A percentile compares a stretch with the other conserved stretches of the same genome.
Conservation (phyloP, 2,888 invertebrate genomes). For the Eupithecia dodoneata region DNA sequence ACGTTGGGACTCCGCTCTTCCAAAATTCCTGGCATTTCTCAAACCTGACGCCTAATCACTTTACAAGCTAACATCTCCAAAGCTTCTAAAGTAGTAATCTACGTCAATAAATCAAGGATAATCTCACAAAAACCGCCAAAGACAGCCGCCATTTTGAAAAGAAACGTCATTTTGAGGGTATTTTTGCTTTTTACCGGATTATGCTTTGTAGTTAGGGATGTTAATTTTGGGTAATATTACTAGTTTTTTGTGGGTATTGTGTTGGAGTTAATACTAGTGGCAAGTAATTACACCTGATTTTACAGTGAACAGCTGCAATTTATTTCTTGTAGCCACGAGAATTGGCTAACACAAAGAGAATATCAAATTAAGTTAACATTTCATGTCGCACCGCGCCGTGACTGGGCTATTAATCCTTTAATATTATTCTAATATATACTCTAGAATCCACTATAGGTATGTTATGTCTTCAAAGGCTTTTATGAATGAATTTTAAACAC, state of each 20-base stretch:
- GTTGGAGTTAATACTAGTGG: not conserved
- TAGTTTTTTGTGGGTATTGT: not conserved
- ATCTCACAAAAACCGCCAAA: constrained; percentile 7
- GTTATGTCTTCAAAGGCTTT: too few relatives aligned
- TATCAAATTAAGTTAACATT: too few relatives aligned
- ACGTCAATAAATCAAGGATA: constrained; percentile 9
- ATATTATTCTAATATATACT: too few relatives aligned
- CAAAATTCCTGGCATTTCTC: not conserved
- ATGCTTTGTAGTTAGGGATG: not conserved
- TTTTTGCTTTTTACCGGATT: not conserved
- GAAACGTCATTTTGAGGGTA: constrained; percentile 5
- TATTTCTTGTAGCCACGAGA: not conserved
- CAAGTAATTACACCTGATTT: not conserved
- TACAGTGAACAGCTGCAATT: not conserved
- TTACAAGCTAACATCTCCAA: not conserved
- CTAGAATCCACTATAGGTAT: too few relatives aligned
- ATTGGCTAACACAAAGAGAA: too few relatives aligned
- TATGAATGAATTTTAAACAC: too few relatives aligned
- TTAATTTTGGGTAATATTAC: constrained; percentile 6
- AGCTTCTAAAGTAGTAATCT: not conserved
- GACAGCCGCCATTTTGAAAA: constrained; percentile 12
- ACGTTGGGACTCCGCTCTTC: not conserved
- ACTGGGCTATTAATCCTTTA: too few relatives aligned
- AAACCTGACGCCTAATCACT: not conserved
- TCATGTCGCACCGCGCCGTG: too few relatives aligned